Conservation (phyloP, 2,888 invertebrate species). For the Nymphalis polychloros region DNA sequence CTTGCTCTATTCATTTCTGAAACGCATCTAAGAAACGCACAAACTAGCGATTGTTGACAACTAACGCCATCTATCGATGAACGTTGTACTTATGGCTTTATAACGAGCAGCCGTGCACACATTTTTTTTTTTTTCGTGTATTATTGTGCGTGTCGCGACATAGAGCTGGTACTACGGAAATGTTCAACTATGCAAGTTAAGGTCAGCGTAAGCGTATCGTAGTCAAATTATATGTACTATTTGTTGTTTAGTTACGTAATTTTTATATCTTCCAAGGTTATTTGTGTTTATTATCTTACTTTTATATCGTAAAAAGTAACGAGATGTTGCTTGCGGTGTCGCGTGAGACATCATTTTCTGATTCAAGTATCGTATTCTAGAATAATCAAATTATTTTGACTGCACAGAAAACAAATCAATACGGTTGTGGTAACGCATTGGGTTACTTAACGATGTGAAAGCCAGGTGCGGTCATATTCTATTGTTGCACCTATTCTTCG, state of each 20-base stretch:
- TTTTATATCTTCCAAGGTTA: conserved; percentile 27
- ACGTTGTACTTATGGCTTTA: conserved; percentile 22
- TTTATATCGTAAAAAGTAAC: conserved; percentile 11
- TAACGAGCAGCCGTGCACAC: conserved; percentile 32
- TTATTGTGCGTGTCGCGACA: conserved; percentile 61
- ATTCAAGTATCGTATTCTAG: not conserved
- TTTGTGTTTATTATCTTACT: conserved; percentile 14
- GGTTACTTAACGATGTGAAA: too few relatives aligned
- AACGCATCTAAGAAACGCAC: conserved; percentile 51
- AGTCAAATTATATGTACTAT: conserved; percentile 47
- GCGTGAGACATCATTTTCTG: not conserved
- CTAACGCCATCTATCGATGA: conserved; percentile 41
- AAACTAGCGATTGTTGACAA: conserved; percentile 34
- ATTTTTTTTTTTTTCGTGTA: conserved; percentile 42
- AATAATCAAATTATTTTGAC: too few relatives aligned
- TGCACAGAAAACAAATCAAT: too few relatives aligned
- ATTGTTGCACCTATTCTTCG: too few relatives aligned
- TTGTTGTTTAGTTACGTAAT: conserved; percentile 38
- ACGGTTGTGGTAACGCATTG: too few relatives aligned
- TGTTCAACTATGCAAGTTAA: conserved; percentile 65
- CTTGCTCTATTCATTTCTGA: conserved; percentile 57
- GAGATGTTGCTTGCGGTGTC: not conserved
- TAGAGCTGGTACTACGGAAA: conserved; percentile 61
- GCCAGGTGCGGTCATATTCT: too few relatives aligned
- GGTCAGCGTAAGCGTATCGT: conserved; percentile 54